These are phyloP conservation scores for Colletes gigas DNA, from an alignment of 1,140 invertebrate genomes.

Conservation along the genomic window DNA sequence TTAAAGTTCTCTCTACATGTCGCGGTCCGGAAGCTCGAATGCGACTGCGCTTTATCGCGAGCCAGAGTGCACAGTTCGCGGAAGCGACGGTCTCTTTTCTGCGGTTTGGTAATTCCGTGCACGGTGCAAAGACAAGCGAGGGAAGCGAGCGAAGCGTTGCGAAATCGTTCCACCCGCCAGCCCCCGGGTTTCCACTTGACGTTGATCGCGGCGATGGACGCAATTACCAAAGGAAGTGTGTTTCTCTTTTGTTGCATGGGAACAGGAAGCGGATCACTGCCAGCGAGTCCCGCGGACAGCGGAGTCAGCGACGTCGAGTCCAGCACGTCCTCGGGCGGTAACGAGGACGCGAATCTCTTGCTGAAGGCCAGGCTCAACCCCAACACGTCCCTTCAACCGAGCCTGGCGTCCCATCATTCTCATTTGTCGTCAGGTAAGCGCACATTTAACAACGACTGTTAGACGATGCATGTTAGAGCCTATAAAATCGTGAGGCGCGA, in stretches of 20 bases:
- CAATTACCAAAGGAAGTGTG: conserved; percentile 16
- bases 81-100: neutral
- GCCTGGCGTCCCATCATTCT: conserved; percentile 78
- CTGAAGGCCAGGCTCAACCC: conserved; percentile 89
- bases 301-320: conserved; percentile 98
- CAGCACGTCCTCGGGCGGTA: conserved; percentile 92
- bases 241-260: conserved; percentile 40
- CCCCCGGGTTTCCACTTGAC: neutral
- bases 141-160: conserved; percentile 15
- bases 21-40: too few species aligned
- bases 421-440: conserved; percentile 78
- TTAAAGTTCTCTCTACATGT: too few species aligned
- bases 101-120: too few species aligned
- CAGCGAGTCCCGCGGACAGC: conserved; percentile 97
- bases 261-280: conserved; percentile 89
- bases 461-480: too few species aligned
- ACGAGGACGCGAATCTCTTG: conserved; percentile 91
- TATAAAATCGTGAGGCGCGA: too few species aligned
- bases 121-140: too few species aligned
- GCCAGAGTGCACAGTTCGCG: neutral
- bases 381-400: conserved; percentile 78
- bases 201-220: conserved; percentile 1
- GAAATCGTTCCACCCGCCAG: neutral
- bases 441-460: conserved; percentile 10
- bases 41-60: too few species aligned